Conservation (phyloP, 2,113 vertebrate species). For the Candoia aspera region DNA sequence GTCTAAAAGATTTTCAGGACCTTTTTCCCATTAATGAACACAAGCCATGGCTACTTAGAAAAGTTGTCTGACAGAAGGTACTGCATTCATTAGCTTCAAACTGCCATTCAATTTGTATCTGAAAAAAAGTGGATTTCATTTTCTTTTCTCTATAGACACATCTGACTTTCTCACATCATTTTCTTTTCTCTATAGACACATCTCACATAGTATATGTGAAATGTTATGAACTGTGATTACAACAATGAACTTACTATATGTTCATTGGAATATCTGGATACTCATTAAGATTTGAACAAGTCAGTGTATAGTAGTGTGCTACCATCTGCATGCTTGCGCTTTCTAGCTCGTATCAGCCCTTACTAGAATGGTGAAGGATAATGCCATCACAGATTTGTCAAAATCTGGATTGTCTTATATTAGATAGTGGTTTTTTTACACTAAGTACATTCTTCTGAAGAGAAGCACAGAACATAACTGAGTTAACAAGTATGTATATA, state of each 20-base stretch:
- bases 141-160: too few species aligned
- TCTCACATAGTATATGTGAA: too few species aligned
- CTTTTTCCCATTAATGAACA: not conserved
- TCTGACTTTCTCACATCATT: too few species aligned
- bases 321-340: not conserved
- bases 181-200: too few species aligned
- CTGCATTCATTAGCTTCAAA: too few species aligned
- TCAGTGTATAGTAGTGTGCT: not conserved
- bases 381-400: not conserved
- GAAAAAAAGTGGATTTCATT: too few species aligned
- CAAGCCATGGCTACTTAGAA: not conserved
- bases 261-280: not conserved
- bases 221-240: too few species aligned
- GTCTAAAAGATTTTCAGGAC: not conserved
- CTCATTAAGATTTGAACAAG: not conserved
- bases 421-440: not conserved
- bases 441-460: not conserved
- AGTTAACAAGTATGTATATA: not conserved
- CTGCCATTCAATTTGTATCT: too few species aligned
- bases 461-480: not conserved
- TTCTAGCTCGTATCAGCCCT: not conserved
- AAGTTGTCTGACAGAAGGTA: not conserved
- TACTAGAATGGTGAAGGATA: not conserved
- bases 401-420: not conserved
- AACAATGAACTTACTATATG: not conserved